A percentile compares a stretch with the other conserved stretches of the same genome.
phyloP scores from a whole-genome alignment of 2,888 invertebrate species.

The Zelleria hepariella region DNA sequence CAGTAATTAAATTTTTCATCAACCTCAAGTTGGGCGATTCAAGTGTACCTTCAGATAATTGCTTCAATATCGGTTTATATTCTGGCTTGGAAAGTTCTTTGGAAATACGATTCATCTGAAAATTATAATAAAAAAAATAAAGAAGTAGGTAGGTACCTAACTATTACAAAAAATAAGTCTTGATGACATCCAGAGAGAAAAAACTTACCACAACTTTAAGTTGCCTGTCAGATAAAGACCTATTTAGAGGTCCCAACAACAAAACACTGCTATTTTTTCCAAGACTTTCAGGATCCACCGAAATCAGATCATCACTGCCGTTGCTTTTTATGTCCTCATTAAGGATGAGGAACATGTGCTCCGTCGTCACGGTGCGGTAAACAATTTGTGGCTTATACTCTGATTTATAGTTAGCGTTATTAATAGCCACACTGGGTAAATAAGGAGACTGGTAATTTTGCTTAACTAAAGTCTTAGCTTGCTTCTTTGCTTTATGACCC shows the following conservation, averaged over 20 bases:
- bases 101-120: conserved; percentile 51
- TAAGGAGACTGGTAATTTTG: background rate
- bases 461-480: background rate
- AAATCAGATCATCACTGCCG: conserved; percentile 42
- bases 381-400: background rate
- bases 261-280: conserved; percentile 51
- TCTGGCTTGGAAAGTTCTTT: conserved; percentile 53
- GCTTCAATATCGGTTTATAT: conserved; percentile 45
- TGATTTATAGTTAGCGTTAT: background rate
- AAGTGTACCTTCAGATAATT: conserved; percentile 45
- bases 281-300: conserved; percentile 56
- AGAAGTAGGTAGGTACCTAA: background rate
- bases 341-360: conserved; percentile 55
- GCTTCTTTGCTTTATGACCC: conserved; percentile 23
- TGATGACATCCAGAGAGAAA: too few species aligned
- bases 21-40: conserved; percentile 24
- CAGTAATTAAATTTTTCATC: conserved; percentile 42
- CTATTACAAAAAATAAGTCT: too few species aligned
- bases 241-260: conserved; percentile 52
- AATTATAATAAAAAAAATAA: background rate
- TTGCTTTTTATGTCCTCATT: conserved; percentile 56
- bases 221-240: conserved; percentile 42
- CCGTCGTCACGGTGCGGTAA: conserved; percentile 18
- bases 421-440: conserved; percentile 3
- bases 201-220: conserved; percentile 48